These are phyloP conservation scores for Rutpela maculata DNA, from an alignment of 2,888 invertebrate genomes.

Conservation along the genomic window DNA sequence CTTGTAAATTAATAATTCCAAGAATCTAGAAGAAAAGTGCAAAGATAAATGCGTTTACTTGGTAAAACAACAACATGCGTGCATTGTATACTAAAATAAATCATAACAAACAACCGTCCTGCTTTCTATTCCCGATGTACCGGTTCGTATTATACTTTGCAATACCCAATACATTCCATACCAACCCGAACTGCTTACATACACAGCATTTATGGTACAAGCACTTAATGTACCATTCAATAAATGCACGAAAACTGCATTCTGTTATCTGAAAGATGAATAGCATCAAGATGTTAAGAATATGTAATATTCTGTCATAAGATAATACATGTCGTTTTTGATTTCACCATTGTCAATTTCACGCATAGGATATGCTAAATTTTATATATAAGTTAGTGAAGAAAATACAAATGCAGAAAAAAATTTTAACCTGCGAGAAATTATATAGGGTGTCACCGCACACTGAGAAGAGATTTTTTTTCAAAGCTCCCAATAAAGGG, in stretches of 20 bases:
- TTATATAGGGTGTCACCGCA: too few species aligned
- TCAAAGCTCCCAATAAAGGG: too few species aligned
- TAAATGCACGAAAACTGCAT: slow-evolving; percentile 72
- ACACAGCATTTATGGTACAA: slow-evolving; percentile 44
- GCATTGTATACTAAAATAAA: slow-evolving; percentile 56
- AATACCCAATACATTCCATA: slow-evolving; percentile 58
- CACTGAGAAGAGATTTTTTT: too few species aligned
- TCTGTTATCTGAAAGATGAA: slow-evolving; percentile 66
- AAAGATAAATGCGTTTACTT: slow-evolving; percentile 51
- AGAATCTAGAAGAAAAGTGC: slow-evolving; percentile 51
- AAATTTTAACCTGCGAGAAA: too few species aligned
- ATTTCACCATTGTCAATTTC: background rate
- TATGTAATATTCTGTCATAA: slow-evolving; percentile 53
- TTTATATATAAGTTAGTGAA: background rate
- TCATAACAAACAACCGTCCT: slow-evolving; percentile 57
- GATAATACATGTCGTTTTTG: slow-evolving; percentile 40
- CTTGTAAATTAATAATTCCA: slow-evolving; percentile 55
- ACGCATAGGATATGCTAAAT: background rate
- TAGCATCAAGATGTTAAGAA: slow-evolving; percentile 55
- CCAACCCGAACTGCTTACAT: slow-evolving; percentile 55
- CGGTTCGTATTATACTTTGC: slow-evolving; percentile 60
- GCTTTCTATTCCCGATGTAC: slow-evolving; percentile 63
- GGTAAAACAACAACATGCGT: slow-evolving; percentile 53
- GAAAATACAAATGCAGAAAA: background rate
- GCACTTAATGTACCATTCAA: slow-evolving; percentile 70